Conservation (phyloP, 2,113 vertebrate species). For the Crotalus tigris region DNA sequence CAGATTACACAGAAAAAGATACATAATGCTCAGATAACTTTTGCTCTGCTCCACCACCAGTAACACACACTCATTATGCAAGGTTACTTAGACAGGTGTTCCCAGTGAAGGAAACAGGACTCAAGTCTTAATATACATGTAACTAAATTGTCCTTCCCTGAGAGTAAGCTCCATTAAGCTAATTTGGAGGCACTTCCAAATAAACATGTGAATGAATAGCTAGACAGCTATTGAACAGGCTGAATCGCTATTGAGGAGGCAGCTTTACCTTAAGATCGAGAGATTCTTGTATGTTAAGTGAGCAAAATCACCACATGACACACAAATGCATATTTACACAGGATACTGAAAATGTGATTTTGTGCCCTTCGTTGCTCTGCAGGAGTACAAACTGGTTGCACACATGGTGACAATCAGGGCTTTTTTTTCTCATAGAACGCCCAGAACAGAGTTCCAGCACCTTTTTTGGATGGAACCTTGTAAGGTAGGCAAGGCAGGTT, state of each 20-base stretch:
- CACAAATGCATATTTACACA: background rate
- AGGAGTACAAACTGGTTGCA: background rate
- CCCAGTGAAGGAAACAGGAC: background rate
- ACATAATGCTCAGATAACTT: background rate
- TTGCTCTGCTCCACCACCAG: background rate
- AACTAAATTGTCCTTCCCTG: background rate
- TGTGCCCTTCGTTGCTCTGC: background rate
- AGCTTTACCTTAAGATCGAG: background rate
- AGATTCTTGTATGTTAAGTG: background rate
- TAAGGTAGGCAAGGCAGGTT: too few relatives aligned
- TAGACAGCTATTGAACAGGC: background rate
- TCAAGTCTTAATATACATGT: background rate
- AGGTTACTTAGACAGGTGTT: background rate
- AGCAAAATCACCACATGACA: background rate
- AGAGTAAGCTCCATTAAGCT: background rate
- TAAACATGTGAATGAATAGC: background rate
- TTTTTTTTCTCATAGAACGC: too few relatives aligned
- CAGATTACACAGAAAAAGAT: rapidly evolving
- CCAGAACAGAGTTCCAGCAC: too few relatives aligned
- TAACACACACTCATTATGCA: background rate
- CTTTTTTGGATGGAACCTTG: too few relatives aligned
- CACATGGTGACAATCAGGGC: background rate
- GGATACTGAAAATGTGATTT: background rate
- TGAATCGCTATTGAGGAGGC: background rate
- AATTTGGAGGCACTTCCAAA: background rate